Evolutionary conservation across 2,888 invertebrate species (phyloP).

Genomic region (Melanargia galathea): DNA sequence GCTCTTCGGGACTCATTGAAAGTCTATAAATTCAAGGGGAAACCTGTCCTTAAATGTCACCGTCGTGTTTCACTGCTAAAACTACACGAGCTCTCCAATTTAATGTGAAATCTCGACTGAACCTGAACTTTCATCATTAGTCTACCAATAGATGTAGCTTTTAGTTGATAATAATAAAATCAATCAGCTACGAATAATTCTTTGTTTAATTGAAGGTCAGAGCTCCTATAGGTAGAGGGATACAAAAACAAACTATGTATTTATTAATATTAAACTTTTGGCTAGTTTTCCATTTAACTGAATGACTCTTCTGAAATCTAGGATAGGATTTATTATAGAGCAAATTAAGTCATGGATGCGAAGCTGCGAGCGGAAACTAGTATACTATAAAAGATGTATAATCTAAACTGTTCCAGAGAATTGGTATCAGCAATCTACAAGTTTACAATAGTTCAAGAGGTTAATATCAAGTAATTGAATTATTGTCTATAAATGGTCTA

Average conservation of each 20-base stretch:
- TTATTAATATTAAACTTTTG: no score
- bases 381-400: slow-evolving; percentile 7
- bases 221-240: neutral
- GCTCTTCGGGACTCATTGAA: slow-evolving; percentile 49
- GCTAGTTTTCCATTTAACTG: neutral
- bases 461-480: slow-evolving; percentile 57
- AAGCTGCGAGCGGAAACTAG: neutral
- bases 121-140: neutral
- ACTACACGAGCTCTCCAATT: slow-evolving; percentile 23
- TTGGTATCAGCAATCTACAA: slow-evolving; percentile 27
- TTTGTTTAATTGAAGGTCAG: neutral
- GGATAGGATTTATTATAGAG: neutral
- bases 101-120: slow-evolving; percentile 16
- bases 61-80: slow-evolving; percentile 36
- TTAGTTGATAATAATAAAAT: neutral
- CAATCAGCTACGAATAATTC: neutral
- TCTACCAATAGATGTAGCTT: neutral
- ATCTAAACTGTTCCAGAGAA: slow-evolving; percentile 12
- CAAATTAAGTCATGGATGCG: neutral
- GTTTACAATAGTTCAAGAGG: slow-evolving; percentile 34
- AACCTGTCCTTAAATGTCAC: slow-evolving; percentile 46
- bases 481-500: slow-evolving; percentile 60
- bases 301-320: neutral
- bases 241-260: neutral
- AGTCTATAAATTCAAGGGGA: slow-evolving; percentile 42